These are phyloP conservation scores for Gambusia holbrooki DNA, from an alignment of 2,113 vertebrate genomes.

Conservation along the genomic window DNA sequence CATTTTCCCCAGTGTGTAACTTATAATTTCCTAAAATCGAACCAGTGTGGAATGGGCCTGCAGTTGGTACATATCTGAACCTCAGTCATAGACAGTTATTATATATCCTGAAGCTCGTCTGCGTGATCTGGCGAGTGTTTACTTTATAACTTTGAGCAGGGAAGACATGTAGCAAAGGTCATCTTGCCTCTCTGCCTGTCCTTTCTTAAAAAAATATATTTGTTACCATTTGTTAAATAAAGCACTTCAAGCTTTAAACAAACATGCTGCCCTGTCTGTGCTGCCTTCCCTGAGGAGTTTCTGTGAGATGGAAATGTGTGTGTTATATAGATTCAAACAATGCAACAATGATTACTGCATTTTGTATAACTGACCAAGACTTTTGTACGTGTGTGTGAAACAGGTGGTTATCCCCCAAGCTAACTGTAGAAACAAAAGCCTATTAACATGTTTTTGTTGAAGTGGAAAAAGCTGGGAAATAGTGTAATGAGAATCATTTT, in stretches of 20 bases:
- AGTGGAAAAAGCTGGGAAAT: slow-evolving; percentile 37
- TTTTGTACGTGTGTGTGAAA: slow-evolving; percentile 35
- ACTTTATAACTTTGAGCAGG: not conserved
- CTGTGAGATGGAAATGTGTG: not conserved
- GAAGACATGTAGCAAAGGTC: not conserved
- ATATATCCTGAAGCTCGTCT: not conserved
- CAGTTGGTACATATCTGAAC: not conserved
- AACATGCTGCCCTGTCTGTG: not conserved
- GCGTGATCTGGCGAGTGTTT: not conserved
- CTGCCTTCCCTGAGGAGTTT: not conserved
- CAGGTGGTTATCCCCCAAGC: slow-evolving; percentile 63
- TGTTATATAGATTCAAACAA: not conserved
- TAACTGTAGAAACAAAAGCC: slow-evolving; percentile 47
- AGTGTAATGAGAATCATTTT: not conserved
- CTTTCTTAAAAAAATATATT: not conserved
- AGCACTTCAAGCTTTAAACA: not conserved
- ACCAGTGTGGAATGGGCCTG: no score
- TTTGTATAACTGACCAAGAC: slow-evolving; percentile 26
- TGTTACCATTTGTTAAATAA: not conserved
- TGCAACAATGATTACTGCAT: slow-evolving; percentile 43
- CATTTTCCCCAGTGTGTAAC: not conserved
- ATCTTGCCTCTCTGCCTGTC: not conserved
- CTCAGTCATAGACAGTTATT: not conserved
- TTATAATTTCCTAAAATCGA: not conserved
- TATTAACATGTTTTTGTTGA: slow-evolving; percentile 47